Evolutionary conservation across 2,888 invertebrate genomes (phyloP).

Genomic region (Aethes cnicana): DNA sequence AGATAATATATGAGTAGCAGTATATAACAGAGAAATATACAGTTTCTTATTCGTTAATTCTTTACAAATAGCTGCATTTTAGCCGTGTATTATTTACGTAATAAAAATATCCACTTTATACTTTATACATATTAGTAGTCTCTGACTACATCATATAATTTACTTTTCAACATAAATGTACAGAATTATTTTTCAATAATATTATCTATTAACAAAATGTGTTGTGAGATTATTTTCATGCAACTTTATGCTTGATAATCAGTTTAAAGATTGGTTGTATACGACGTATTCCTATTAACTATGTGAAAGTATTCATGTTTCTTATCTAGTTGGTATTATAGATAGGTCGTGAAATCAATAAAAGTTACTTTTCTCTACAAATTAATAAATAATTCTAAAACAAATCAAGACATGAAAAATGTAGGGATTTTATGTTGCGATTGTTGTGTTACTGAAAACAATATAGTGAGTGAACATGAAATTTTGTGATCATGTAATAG

Average conservation of each 20-base stretch:
- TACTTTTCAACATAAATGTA: too few species aligned
- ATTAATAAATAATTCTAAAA: not conserved
- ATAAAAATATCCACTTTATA: too few species aligned
- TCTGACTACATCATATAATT: too few species aligned
- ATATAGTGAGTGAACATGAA: not conserved
- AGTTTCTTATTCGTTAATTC: too few species aligned
- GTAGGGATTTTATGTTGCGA: not conserved
- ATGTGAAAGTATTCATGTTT: constrained; percentile 23
- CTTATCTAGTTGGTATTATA: not conserved
- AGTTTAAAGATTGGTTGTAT: constrained; percentile 4
- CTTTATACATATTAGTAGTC: too few species aligned
- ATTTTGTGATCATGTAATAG: too few species aligned
- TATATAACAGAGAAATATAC: too few species aligned
- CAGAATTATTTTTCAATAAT: not conserved
- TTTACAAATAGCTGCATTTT: too few species aligned
- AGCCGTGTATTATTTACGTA: too few species aligned
- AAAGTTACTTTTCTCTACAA: too few species aligned
- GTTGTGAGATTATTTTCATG: constrained; percentile 3
- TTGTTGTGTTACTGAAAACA: constrained; percentile 10
- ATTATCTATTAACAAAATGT: not conserved
- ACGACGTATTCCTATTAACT: constrained; percentile 1
- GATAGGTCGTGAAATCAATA: not conserved
- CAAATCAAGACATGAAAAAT: not conserved
- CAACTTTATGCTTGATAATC: not conserved
- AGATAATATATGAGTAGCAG: too few species aligned